A percentile compares a stretch with the other conserved stretches of the same genome.
These are phyloP conservation scores for Epinephelus moara DNA, from an alignment of 2,113 vertebrate species.

Conservation along the genomic window DNA sequence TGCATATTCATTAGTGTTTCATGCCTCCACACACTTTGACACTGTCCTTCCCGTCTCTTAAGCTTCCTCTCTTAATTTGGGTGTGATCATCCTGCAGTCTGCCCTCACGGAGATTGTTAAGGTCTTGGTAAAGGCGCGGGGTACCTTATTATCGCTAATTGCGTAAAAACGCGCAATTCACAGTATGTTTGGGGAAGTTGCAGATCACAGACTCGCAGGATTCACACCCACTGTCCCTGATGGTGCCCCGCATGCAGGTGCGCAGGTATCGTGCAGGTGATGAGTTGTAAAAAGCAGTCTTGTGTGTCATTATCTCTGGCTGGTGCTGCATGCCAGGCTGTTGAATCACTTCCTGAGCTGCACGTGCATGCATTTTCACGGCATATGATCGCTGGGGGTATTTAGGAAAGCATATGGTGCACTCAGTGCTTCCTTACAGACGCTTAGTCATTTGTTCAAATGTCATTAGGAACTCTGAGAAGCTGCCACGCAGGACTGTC, in stretches of 20 bases:
- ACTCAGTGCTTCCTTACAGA: neutral
- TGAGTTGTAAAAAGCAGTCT: neutral
- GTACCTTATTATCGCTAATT: neutral
- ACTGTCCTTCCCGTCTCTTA: neutral
- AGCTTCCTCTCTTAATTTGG: neutral
- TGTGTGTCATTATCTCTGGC: neutral
- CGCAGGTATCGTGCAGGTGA: neutral
- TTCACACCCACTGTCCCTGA: neutral
- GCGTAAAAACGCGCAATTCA: too few species aligned
- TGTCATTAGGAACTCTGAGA: conserved; percentile 25
- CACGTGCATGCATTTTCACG: conserved; percentile 1
- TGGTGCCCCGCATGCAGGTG: neutral
- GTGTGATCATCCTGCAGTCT: conserved; percentile 23
- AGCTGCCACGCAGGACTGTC: conserved; percentile 2
- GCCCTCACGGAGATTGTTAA: neutral
- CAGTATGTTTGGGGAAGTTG: neutral
- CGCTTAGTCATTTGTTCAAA: conserved; percentile 21
- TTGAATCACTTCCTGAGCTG: conserved; percentile 8
- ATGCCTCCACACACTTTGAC: neutral
- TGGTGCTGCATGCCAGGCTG: neutral
- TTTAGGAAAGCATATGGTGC: neutral
- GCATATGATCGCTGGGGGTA: neutral
- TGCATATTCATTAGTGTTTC: neutral
- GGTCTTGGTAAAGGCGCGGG: conserved; percentile 10
- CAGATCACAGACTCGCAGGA: neutral